Evolutionary conservation across 1,140 invertebrate genomes (phyloP).

Genomic region (Protaetia brevitarsis): DNA sequence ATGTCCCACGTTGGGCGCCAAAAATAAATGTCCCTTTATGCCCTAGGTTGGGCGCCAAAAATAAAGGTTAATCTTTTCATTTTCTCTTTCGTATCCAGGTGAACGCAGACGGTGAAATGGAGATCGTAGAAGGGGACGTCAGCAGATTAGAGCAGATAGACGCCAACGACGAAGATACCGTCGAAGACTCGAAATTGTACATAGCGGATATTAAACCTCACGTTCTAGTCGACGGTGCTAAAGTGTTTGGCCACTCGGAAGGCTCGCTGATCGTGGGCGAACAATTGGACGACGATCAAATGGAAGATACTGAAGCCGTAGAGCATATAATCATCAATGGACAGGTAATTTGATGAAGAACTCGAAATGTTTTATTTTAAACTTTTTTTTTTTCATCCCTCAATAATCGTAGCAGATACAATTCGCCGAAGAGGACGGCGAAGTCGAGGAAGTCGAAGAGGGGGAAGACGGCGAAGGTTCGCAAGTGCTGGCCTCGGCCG

Average conservation of each 20-base stretch:
- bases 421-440: conserved; percentile 38
- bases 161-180: conserved; percentile 37
- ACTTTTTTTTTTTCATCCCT: background rate
- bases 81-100: conserved; percentile 34
- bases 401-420: conserved; percentile 36
- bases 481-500: conserved; percentile 40
- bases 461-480: conserved; percentile 29
- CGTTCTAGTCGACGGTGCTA: conserved; percentile 53
- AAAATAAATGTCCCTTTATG: too few relatives aligned
- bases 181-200: conserved; percentile 53
- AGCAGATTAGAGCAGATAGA: conserved; percentile 38
- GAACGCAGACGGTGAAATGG: conserved; percentile 42
- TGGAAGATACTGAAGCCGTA: conserved; percentile 47
- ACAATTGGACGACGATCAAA: conserved; percentile 45
- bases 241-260: conserved; percentile 48
- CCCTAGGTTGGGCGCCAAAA: too few relatives aligned
- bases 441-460: conserved; percentile 37
- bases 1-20: too few relatives aligned
- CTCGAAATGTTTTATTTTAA: background rate
- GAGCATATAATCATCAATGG: conserved; percentile 57
- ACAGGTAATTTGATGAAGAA: conserved; percentile 45
- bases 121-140: conserved; percentile 36
- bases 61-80: background rate
- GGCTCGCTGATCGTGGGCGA: conserved; percentile 44
- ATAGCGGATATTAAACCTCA: conserved; percentile 55